A percentile compares a stretch with the other conserved stretches of the same genome.
These are phyloP conservation scores for Acanthis flammea DNA, from an alignment of 2,797 vertebrate species.

Conservation along the genomic window DNA sequence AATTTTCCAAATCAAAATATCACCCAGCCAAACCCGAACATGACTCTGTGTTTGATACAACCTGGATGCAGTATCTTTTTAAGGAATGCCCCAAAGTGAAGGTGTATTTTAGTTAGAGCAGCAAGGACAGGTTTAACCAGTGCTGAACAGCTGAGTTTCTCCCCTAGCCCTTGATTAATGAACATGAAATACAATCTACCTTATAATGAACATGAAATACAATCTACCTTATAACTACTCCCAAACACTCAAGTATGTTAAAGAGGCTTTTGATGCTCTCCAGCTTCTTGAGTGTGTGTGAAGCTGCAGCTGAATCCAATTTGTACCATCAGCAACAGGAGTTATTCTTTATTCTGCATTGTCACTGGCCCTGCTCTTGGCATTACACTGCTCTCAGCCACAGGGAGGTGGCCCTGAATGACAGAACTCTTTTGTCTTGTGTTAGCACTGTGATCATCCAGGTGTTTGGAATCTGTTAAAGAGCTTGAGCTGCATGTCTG, in stretches of 20 bases:
- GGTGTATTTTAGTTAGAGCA: not conserved
- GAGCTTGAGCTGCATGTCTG: not conserved
- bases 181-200: not conserved
- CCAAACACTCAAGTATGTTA: not conserved
- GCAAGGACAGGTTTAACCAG: not conserved
- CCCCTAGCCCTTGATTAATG: not conserved
- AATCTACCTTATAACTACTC: not conserved
- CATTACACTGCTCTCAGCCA: not conserved
- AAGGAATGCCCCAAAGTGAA: not conserved
- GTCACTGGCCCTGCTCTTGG: not conserved
- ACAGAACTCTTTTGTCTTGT: not conserved
- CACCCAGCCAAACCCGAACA: not conserved
- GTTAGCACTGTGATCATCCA: not conserved
- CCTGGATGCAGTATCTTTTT: not conserved
- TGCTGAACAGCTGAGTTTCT: not conserved
- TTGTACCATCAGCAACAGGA: slow-evolving; percentile 14
- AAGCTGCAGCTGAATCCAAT: not conserved
- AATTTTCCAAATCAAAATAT: not conserved
- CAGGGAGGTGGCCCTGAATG: slow-evolving; percentile 4
- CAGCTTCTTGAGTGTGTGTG: not conserved
- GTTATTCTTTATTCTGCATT: slow-evolving; percentile 10
- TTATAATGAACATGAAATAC: not conserved
- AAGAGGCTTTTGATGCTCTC: slow-evolving; percentile 17
- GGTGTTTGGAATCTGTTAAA: not conserved
- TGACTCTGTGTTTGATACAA: not conserved